These are phyloP conservation scores for Halesus radiatus DNA, from an alignment of 1,140 invertebrate genomes.

Conservation along the genomic window DNA sequence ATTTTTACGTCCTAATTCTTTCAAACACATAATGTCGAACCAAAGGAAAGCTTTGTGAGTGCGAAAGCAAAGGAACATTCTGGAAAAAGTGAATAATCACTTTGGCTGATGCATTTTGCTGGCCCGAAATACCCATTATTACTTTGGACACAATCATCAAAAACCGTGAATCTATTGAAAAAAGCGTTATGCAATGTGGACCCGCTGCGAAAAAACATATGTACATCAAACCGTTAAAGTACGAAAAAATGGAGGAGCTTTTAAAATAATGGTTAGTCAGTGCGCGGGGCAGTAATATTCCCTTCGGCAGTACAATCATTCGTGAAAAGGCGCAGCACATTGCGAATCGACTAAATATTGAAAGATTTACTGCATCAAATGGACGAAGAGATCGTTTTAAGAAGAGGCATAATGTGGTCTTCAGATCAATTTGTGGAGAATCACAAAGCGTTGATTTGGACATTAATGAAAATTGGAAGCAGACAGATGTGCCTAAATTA, in stretches of 20 bases:
- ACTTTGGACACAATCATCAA: slow-evolving; percentile 30
- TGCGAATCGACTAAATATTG: too few relatives aligned
- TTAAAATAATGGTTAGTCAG: slow-evolving; percentile 16
- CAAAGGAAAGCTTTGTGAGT: too few relatives aligned
- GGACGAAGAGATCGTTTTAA: slow-evolving; percentile 40
- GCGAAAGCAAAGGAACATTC: too few relatives aligned
- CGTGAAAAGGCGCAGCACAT: too few relatives aligned
- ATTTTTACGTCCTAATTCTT: too few relatives aligned
- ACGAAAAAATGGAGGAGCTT: slow-evolving; percentile 20
- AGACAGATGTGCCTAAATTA: background rate
- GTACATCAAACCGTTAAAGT: slow-evolving; percentile 30
- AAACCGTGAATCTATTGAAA: slow-evolving; percentile 9
- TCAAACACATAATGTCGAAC: too few relatives aligned
- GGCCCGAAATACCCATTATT: background rate
- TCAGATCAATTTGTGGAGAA: slow-evolving; percentile 5
- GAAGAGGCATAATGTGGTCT: slow-evolving; percentile 27
- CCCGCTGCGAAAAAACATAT: slow-evolving; percentile 1
- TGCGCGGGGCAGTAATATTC: too few relatives aligned
- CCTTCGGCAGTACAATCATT: too few relatives aligned
- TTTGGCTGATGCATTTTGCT: too few relatives aligned
- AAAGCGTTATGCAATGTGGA: slow-evolving; percentile 19
- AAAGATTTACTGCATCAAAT: slow-evolving; percentile 39
- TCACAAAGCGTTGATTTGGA: background rate
- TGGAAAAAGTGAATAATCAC: too few relatives aligned
- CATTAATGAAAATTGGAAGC: too few relatives aligned